Conservation (phyloP, 2,113 vertebrate species). For the Chaetops frenatus region DNA sequence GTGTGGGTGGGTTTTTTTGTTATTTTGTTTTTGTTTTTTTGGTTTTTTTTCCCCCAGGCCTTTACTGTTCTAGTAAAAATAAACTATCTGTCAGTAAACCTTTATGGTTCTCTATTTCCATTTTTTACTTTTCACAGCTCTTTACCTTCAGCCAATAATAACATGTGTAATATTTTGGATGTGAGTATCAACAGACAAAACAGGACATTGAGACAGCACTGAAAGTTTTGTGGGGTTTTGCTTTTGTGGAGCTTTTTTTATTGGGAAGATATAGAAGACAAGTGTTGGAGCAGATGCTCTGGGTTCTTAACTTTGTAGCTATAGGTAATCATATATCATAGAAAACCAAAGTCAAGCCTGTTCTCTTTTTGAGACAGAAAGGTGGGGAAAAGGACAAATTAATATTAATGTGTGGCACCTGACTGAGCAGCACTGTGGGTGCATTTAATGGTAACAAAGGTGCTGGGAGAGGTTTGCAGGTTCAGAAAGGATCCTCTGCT, state of each 20-base stretch:
- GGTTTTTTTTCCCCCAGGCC: neutral
- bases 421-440: neutral
- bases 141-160: neutral
- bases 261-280: neutral
- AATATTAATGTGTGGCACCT: neutral
- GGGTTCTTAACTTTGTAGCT: neutral
- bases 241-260: neutral
- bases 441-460: neutral
- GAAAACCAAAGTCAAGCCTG: neutral
- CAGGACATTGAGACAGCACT: neutral
- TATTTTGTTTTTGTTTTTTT: too few species aligned
- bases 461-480: neutral
- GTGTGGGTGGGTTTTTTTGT: rapidly evolving
- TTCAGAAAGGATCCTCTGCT: neutral
- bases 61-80: neutral
- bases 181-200: neutral
- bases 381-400: neutral
- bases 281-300: neutral
- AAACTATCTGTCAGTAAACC: neutral
- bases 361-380: neutral
- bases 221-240: neutral
- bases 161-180: neutral
- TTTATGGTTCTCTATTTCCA: neutral
- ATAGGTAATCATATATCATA: neutral
- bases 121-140: neutral